Conservation (phyloP, 2,113 vertebrate genomes). For the Tretioscincus oriximinensis region DNA sequence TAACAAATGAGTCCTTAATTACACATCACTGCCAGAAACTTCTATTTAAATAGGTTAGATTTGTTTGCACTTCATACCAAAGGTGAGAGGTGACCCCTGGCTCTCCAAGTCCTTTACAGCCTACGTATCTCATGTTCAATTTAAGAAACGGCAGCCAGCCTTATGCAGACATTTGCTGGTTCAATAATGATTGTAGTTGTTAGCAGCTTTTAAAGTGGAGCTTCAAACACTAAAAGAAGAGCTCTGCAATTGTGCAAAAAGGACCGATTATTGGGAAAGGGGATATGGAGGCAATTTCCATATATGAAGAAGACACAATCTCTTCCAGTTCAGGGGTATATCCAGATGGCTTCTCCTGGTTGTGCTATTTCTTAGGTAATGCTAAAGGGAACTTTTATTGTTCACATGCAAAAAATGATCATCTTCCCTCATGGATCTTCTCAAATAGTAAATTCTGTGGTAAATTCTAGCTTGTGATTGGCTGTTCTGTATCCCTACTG, state of each 20-base stretch:
- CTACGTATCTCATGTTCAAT: neutral
- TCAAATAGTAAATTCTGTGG: no score
- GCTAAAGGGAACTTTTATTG: no score
- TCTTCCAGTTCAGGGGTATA: no score
- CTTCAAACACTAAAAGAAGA: neutral
- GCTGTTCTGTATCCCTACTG: no score
- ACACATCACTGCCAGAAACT: neutral
- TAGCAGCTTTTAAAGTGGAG: neutral
- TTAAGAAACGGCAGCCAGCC: neutral
- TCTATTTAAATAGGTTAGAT: neutral
- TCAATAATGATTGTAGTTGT: neutral
- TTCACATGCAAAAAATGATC: no score
- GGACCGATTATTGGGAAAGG: neutral
- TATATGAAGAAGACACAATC: no score
- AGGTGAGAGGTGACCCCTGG: neutral
- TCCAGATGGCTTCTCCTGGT: no score
- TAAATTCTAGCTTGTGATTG: no score
- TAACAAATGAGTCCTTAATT: conserved; percentile 8
- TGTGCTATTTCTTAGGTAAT: no score
- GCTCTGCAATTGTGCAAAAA: neutral
- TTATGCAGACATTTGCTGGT: neutral
- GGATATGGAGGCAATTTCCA: no score
- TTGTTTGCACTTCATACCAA: conserved; percentile 13
- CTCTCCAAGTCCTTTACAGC: neutral
- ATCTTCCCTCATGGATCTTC: no score